These are phyloP conservation scores for Diglossa cyanea DNA, from an alignment of 2,797 vertebrate genomes.

Conservation along the genomic window DNA sequence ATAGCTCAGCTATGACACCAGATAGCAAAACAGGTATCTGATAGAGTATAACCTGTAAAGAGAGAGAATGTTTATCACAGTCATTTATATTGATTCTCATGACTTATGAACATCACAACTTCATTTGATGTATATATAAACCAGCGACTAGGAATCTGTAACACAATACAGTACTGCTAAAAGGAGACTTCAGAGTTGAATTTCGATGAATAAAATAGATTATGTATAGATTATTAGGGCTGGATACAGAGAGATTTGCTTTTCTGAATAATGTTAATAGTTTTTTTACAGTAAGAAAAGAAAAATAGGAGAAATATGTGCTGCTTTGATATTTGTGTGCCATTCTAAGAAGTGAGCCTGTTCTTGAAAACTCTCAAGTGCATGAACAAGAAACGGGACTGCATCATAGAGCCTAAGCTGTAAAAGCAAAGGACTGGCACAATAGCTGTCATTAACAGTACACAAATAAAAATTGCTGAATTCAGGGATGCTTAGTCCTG, in stretches of 20 bases:
- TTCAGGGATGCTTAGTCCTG: neutral
- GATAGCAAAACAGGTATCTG: neutral
- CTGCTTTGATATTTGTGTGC: neutral
- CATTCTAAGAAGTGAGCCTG: neutral
- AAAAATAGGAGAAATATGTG: fast-evolving
- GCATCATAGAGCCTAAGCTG: neutral
- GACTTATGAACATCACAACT: neutral
- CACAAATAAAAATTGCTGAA: neutral
- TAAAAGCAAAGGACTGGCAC: neutral
- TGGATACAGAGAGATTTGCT: neutral
- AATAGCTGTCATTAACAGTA: neutral
- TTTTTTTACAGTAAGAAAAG: neutral
- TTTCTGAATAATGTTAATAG: neutral
- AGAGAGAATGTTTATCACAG: neutral
- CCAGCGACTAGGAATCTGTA: neutral
- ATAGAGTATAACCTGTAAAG: neutral
- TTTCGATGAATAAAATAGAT: neutral
- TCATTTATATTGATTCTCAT: neutral
- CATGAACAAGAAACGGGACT: neutral
- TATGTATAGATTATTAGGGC: neutral
- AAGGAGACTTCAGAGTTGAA: neutral
- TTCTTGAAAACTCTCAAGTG: neutral
- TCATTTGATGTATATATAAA: neutral
- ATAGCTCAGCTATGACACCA: neutral
- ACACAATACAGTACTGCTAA: neutral